Evolutionary conservation across 2,888 invertebrate genomes (phyloP).

Genomic region (Papilio gigon): DNA sequence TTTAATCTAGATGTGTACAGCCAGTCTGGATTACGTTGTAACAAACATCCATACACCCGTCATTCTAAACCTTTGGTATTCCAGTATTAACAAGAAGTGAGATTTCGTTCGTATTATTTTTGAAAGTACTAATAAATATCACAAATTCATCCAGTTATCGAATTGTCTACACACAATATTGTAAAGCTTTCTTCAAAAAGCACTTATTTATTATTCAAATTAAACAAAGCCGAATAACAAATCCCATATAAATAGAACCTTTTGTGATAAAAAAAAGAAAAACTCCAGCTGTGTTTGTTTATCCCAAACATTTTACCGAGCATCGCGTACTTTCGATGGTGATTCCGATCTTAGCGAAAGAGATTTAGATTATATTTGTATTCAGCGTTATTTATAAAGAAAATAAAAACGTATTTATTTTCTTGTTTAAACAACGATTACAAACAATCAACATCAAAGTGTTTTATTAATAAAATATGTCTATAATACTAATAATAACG

Average conservation of each 20-base stretch:
- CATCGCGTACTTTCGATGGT: slow-evolving; percentile 11
- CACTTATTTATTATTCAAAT: slow-evolving; percentile 7
- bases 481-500: too few species aligned
- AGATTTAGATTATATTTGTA: slow-evolving; percentile 9
- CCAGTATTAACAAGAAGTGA: too few species aligned
- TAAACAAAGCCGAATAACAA: slow-evolving; percentile 8
- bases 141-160: too few species aligned
- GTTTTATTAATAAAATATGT: too few species aligned
- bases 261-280: slow-evolving; percentile 8
- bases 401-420: neutral
- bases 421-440: neutral
- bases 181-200: neutral
- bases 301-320: slow-evolving; percentile 11
- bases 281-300: slow-evolving; percentile 23
- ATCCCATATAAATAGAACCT: slow-evolving; percentile 13
- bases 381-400: neutral
- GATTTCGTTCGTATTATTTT: too few species aligned
- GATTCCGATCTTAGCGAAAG: slow-evolving; percentile 10
- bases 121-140: too few species aligned
- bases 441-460: too few species aligned
- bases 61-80: too few species aligned
- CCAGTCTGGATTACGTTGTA: too few species aligned
- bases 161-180: neutral
- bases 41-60: too few species aligned
- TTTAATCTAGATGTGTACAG: too few species aligned